A percentile compares a stretch with the other conserved stretches of the same genome.
Evolutionary conservation across 2,113 vertebrate genomes (phyloP).

Genomic region (Thomomys bottae): DNA sequence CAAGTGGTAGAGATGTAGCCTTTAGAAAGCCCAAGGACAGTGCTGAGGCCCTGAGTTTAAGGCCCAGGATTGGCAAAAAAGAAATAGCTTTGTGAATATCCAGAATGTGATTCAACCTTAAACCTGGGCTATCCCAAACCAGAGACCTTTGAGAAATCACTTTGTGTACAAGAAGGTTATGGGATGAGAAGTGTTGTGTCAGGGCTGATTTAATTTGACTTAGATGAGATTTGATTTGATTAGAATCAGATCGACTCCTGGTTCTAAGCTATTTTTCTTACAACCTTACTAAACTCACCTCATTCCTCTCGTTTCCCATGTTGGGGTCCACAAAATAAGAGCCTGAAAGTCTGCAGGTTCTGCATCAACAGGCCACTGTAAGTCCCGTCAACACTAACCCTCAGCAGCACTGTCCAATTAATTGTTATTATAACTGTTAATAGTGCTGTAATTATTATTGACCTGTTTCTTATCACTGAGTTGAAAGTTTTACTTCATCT

Average conservation of each 20-base stretch:
- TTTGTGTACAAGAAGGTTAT: neutral
- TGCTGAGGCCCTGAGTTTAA: no score
- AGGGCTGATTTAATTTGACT: neutral
- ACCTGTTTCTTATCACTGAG: neutral
- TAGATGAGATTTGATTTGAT: no score
- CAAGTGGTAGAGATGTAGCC: no score
- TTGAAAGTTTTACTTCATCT: neutral
- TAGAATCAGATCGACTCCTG: no score
- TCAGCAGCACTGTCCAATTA: neutral
- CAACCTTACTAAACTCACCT: neutral
- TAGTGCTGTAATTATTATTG: neutral
- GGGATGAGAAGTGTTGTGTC: neutral
- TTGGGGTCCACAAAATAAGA: neutral
- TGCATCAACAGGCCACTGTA: no score
- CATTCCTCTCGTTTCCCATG: neutral
- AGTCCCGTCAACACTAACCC: neutral
- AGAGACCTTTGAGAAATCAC: neutral
- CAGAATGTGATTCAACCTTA: neutral
- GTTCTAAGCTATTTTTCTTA: neutral
- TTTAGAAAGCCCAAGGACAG: no score
- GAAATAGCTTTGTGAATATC: neutral
- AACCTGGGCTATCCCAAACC: neutral
- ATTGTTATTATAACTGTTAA: neutral
- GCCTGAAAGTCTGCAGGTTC: accelerated
- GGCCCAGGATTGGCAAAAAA: no score